A percentile compares a stretch with the other conserved stretches of the same genome.
Evolutionary conservation across 2,797 vertebrate species (phyloP).

Genomic region (Lithobates sylvaticus): DNA sequence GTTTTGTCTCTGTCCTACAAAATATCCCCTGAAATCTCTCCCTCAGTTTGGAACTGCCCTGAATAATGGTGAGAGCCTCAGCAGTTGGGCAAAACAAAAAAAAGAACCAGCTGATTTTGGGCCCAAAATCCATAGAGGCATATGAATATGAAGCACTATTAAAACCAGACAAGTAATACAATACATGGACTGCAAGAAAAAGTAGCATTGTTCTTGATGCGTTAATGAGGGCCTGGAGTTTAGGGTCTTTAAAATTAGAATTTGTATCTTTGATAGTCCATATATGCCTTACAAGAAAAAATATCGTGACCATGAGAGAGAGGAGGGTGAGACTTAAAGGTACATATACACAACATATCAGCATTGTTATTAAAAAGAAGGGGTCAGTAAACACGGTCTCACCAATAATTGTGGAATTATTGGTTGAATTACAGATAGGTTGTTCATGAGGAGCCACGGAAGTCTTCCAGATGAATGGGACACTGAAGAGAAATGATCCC

Average conservation of each 20-base stretch:
- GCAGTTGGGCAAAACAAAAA: background rate
- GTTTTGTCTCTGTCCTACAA: background rate
- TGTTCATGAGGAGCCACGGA: background rate
- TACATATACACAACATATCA: constrained; percentile 25
- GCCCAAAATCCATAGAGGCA: background rate
- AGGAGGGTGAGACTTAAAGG: constrained; percentile 61
- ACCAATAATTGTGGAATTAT: background rate
- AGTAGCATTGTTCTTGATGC: constrained; percentile 64
- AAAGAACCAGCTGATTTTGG: background rate
- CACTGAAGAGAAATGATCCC: constrained; percentile 36
- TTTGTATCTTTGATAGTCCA: constrained; percentile 55
- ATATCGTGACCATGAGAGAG: constrained; percentile 63
- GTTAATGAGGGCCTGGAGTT: constrained; percentile 40
- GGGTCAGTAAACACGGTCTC: background rate
- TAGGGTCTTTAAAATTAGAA: constrained; percentile 62
- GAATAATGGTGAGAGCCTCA: background rate
- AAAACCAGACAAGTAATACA: background rate
- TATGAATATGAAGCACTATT: constrained; percentile 36
- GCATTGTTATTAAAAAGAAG: background rate
- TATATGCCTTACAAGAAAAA: constrained; percentile 62
- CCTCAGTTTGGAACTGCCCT: background rate
- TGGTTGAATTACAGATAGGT: background rate
- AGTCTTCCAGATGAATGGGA: background rate
- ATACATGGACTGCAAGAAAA: constrained; percentile 19
- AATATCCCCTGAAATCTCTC: background rate